These are phyloP conservation scores for Harpagoxenus sublaevis DNA, from an alignment of 2,888 invertebrate genomes.

Conservation along the genomic window DNA sequence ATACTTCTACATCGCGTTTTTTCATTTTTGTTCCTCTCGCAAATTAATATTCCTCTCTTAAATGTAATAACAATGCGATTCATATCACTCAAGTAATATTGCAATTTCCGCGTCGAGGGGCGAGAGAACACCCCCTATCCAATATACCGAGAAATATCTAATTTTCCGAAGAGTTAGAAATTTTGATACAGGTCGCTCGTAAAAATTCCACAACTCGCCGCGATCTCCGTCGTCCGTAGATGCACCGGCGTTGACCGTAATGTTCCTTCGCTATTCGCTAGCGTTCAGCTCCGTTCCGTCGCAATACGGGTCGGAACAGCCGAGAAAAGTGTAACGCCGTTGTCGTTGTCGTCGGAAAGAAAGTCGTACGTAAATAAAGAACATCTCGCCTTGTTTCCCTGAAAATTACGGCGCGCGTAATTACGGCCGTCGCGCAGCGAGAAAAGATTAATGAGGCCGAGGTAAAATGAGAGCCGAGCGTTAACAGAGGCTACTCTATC, in stretches of 20 bases:
- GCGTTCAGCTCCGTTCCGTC: background rate
- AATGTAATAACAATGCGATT: background rate
- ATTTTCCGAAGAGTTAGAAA: constrained; percentile 35
- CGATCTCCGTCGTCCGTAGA: background rate
- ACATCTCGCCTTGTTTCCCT: constrained; percentile 46
- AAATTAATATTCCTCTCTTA: constrained; percentile 4
- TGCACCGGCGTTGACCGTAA: background rate
- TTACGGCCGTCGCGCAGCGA: constrained; percentile 26
- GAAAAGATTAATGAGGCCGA: constrained; percentile 48
- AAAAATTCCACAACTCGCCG: constrained; percentile 29
- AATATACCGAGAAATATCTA: background rate
- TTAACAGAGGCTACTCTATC: background rate
- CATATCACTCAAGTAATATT: background rate
- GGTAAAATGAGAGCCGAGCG: constrained; percentile 22
- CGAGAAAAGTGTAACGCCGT: constrained; percentile 32
- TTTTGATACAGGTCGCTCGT: constrained; percentile 32
- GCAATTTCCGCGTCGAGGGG: background rate
- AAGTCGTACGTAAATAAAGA: constrained; percentile 39
- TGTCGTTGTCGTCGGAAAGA: constrained; percentile 23
- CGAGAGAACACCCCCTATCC: background rate
- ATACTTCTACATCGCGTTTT: background rate
- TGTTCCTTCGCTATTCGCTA: background rate
- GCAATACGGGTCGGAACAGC: constrained; percentile 27
- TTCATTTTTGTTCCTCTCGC: too few species aligned
- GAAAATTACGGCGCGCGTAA: constrained; percentile 52